Evolutionary conservation across 1,140 invertebrate genomes (phyloP).

Genomic region (Drosophila subobscura): DNA sequence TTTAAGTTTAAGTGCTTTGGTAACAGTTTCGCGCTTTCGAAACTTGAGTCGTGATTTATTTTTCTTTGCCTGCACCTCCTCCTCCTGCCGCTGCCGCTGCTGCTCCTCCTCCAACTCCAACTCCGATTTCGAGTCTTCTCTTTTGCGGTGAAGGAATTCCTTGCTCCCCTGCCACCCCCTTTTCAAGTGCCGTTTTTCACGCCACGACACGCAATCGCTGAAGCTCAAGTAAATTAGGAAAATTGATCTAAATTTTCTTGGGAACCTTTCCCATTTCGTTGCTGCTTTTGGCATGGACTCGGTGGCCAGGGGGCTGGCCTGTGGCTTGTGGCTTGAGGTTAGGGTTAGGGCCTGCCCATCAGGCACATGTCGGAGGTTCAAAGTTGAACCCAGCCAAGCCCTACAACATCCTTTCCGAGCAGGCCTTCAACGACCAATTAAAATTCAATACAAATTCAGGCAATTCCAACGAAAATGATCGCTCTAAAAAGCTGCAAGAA

Average conservation of each 20-base stretch:
- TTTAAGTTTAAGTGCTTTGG: slow-evolving; percentile 82
- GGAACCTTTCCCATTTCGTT: slow-evolving; percentile 68
- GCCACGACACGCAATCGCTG: slow-evolving; percentile 79
- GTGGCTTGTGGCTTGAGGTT: no score
- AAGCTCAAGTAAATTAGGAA: slow-evolving; percentile 79
- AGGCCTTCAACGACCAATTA: slow-evolving; percentile 59
- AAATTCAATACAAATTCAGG: slow-evolving; percentile 77
- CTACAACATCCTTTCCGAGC: neutral
- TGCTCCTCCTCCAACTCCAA: neutral
- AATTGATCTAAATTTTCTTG: slow-evolving; percentile 83
- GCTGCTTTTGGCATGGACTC: slow-evolving; percentile 3
- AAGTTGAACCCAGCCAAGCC: neutral
- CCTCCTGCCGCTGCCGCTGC: slow-evolving; percentile 1
- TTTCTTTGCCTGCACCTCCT: slow-evolving; percentile 30
- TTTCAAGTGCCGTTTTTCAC: slow-evolving; percentile 79
- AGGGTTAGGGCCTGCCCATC: slow-evolving; percentile 5
- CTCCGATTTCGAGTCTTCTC: slow-evolving; percentile 10
- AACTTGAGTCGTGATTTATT: slow-evolving; percentile 81
- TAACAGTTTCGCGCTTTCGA: slow-evolving; percentile 82
- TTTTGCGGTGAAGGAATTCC: slow-evolving; percentile 43
- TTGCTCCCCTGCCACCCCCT: neutral
- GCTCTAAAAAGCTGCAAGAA: no score
- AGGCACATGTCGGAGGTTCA: slow-evolving; percentile 11
- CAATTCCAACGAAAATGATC: slow-evolving; percentile 72
- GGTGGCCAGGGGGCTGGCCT: neutral